Percentiles rank a stretch among this genome's conserved stretches.
These are phyloP conservation scores for Indicator maculatus DNA, from an alignment of 2,113 vertebrate species.

Conservation along the genomic window DNA sequence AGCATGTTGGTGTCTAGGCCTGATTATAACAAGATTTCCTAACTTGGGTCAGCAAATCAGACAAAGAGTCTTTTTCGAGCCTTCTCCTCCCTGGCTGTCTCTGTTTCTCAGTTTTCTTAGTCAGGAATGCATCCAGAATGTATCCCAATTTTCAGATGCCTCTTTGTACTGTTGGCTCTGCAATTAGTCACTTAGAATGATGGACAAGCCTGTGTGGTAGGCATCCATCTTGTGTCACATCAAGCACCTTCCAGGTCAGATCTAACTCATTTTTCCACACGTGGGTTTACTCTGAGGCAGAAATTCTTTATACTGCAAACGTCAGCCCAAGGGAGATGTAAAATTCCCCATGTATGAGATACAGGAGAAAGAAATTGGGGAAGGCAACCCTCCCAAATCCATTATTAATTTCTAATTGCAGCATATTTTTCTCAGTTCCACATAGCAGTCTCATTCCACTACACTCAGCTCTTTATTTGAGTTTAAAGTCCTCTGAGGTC, in stretches of 20 bases:
- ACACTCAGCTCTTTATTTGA: not conserved
- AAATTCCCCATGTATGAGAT: not conserved
- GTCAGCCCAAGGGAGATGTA: not conserved
- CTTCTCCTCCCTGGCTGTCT: not conserved
- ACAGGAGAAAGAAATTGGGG: not conserved
- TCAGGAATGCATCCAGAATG: not conserved
- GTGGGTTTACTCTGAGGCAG: not conserved
- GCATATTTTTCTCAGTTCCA: not conserved
- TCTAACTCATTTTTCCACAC: not conserved
- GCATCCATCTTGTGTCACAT: not conserved
- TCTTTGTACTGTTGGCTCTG: not conserved
- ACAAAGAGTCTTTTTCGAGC: not conserved
- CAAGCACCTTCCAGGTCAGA: rapidly evolving
- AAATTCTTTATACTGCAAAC: not conserved
- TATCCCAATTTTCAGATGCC: not conserved
- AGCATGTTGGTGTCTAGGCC: not conserved
- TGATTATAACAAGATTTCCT: not conserved
- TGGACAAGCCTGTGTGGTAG: not conserved
- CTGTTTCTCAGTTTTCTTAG: not conserved
- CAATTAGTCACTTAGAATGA: not conserved
- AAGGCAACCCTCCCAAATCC: not conserved
- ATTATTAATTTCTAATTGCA: not conserved
- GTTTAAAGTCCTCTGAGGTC: not conserved
- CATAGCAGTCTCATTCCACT: not conserved
- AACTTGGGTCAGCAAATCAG: not conserved